Evolutionary conservation across 2,113 vertebrate species (phyloP), one percentile per base, ranked within the genome.

Genomic region (Gymnorhina tibicen): DNA sequence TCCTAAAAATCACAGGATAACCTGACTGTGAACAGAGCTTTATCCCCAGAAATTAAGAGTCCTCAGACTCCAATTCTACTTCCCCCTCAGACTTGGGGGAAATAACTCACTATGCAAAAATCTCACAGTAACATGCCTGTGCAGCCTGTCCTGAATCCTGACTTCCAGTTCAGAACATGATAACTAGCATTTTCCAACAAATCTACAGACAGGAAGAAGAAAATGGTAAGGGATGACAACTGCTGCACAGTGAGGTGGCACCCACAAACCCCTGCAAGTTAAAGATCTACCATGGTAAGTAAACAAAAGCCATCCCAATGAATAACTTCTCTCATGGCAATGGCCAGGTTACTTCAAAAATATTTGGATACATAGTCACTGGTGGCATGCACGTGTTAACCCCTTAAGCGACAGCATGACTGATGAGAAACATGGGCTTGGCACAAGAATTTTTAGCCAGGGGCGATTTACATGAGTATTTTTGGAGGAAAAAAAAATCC

Each of bases 321-420:
- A 39, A 18, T 63, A 78, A 11, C 32, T 19, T 46, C 47, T 50
- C n/a, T 47, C 7, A 0, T 9, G 6, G 44, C 35, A 68, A 24
- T 2, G 10, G 27, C 46, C 59, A 67, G 32, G 46, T 67, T 66
- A 30, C 52, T 49, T 63, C 32, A 32, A 37, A 60, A 22, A 14
- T 23, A 12, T 24, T 55, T 69, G 56, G 27, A 80, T 73, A 64
- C 28, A 52, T 0, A 2, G 72, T 47, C 55, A 62, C n/a, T 4
- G 6, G 35, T 39, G 16, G 52, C 28, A 46, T 13, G 14, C 42
- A 85, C 60, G 69, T 11, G 32, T 78, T 78, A 87, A 67, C 47
- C 33, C 68, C 27, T 60, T 60, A 44, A 66, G 33, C 17, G 3
- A 39, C 32, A 42, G 10, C 0, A 0, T 2, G n/a, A 55, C 23